phyloP scores from a whole-genome alignment of 2,113 vertebrate genomes.

The Melanerpes aurifrons region DNA sequence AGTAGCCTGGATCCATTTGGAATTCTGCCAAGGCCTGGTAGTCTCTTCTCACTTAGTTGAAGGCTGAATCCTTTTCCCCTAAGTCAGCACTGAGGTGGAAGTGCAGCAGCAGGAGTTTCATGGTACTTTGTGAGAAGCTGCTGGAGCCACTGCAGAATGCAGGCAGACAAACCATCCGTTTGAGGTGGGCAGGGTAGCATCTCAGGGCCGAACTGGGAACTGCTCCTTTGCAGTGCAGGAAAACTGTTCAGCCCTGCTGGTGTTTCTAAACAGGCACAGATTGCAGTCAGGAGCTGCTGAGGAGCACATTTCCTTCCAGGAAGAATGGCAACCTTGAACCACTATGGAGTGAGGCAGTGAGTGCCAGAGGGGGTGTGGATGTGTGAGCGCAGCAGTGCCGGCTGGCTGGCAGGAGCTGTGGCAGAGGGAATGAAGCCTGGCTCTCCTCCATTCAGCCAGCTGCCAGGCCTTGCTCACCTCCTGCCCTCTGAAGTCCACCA shows the following conservation, averaged over 20 bases:
- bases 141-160: neutral
- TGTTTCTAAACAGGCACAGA: neutral
- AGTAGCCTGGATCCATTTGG: neutral
- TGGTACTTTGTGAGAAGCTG: neutral
- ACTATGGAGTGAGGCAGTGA: neutral
- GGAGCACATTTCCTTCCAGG: neutral
- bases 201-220: neutral
- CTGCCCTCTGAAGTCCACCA: neutral
- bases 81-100: neutral
- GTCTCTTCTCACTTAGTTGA: neutral
- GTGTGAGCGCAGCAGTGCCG: neutral
- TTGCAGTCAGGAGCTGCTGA: neutral
- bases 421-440: neutral
- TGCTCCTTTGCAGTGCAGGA: neutral
- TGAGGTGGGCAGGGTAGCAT: neutral
- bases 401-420: neutral
- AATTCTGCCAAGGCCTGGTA: neutral
- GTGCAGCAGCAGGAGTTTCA: neutral
- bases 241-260: neutral
- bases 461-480: neutral
- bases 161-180: neutral
- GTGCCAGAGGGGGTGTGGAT: fast-evolving
- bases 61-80: neutral
- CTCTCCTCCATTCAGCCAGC: neutral
- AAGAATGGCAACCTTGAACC: neutral